Base-by-base conservation (phyloP, 2,888 invertebrate species). In the Brachycybe producta region DNA sequence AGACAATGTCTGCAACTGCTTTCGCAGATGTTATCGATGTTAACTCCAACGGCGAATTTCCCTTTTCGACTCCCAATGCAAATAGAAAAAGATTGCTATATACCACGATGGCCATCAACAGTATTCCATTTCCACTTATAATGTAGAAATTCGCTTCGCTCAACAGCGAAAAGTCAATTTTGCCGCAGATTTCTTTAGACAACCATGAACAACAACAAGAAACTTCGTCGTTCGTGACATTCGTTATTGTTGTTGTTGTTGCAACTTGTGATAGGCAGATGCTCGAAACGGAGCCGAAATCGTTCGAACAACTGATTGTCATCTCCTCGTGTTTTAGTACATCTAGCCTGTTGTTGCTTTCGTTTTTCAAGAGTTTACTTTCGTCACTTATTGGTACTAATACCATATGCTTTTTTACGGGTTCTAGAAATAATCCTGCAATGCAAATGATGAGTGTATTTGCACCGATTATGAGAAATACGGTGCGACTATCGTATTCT, bases 401-500 rank as follows among this genome's bases (percentile, higher is more conserved):
- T n/a, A 38, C 32, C 23, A 24, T 15, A 39, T 51, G 51, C 44
- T 45, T 38, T 39, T 46, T 35, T 5, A 30, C 28, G 11, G 51
- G 51, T 23, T 51, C 45, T 21, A 35, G 46, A n/a, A 51, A 24
- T 11, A 23, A 35, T 5, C 34, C 51, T 3, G 45, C 44, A 28
- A 45, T 39, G 21, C 34, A 46, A 15, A 38, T 43, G 45, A 45
- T 27, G 23, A 51, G 30, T 15, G 19, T 4, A 13, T 45, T 1
- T 15, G 45, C 30, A 27, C 45, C 39, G 36, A 46, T 38, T 19
- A 51, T n/a, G 21, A 51, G 45, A 24, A 51, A 27, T 19, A 30
- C 24, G 3, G 23, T 27, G 21, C 34, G n/a, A 23, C 17, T 15
- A 19, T 24, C 45, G 38, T 60, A 59, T 21, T 48, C 48, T 1